Conservation (phyloP, 2,888 invertebrate genomes). For the Dromius quadrimaculatus region DNA sequence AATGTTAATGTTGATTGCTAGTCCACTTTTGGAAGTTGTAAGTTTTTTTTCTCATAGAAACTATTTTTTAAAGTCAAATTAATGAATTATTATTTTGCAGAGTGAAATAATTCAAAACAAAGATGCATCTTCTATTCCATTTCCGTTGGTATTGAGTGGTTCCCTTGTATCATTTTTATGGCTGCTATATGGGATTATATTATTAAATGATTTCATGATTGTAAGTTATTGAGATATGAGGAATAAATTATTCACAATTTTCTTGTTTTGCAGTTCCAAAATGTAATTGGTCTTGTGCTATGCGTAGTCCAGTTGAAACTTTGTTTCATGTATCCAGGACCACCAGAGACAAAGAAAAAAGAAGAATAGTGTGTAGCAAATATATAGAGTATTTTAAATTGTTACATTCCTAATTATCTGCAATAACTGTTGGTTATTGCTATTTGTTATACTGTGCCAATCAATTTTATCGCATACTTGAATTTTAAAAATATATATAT, state of each 20-base stretch:
- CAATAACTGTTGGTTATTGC: too few species aligned
- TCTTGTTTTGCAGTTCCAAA: constrained; percentile 75
- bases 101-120: constrained; percentile 81
- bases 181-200: constrained; percentile 84
- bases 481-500: too few species aligned
- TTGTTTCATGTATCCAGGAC: constrained; percentile 76
- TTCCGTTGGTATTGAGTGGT: constrained; percentile 87
- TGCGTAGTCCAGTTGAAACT: constrained; percentile 75
- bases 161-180: constrained; percentile 83
- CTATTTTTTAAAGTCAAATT: neutral
- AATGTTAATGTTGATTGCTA: constrained; percentile 76
- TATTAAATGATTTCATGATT: constrained; percentile 81
- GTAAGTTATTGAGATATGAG: too few species aligned
- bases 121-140: constrained; percentile 88
- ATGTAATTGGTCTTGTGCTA: constrained; percentile 74
- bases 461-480: too few species aligned
- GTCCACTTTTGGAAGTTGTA: constrained; percentile 79
- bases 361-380: neutral
- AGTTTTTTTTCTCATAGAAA: constrained; percentile 61
- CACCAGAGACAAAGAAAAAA: constrained; percentile 45
- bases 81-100: constrained; percentile 68
- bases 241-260: neutral
- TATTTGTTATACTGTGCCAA: too few species aligned
- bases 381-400: neutral
- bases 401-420: too few species aligned